Base-by-base conservation (phyloP, 2,888 invertebrate genomes). In the Aromia moschata region DNA sequence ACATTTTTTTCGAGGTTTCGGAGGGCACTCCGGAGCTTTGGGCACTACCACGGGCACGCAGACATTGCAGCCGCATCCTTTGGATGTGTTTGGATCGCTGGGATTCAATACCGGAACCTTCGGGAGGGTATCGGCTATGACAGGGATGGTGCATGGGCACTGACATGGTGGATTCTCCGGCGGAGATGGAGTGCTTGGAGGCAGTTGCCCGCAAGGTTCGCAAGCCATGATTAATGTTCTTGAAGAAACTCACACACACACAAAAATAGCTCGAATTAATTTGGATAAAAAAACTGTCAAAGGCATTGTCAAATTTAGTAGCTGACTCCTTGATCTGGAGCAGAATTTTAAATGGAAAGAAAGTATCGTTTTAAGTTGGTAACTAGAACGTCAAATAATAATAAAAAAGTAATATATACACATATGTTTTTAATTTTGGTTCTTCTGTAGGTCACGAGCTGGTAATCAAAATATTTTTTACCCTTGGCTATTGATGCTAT, bases 1-100 rank as follows among this genome's bases (percentile, higher is more conserved):
- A 67, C 78, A 78, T 69, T 73, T 77, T 49, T 65, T 72, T 31
- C 65, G 66, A 1, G 70, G 69, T 16, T 63, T 66, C 5, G 65
- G 59, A 0, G 71, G 70, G 0, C 68, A 45, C 10, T 62, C 66
- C 1, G 74, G 75, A n/a, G 61, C 46, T 10, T 47, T 31, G 1
- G 67, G 63, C 1, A 58, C 54, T 11, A 53, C 56, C 0, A 76
- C 64, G 2, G 79, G 76, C 2, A 79, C 73, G 55, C 74, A 73
- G 4, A 77, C 75, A 36, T 73, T 70, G 41, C 72, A 71, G 20
- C 37, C 30, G 18, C 60, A 60, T 10, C 51, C 59, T 15, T 51
- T 43, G 9, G 12, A 57, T 40, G 46, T 45, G 47, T 69, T 69
- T 0, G 68, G 67, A 52, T 71, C 69, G 56, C 75, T 74, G 1